These are phyloP conservation scores for Mythimna ferrago DNA, from an alignment of 2,888 invertebrate species.

Conservation along the genomic window DNA sequence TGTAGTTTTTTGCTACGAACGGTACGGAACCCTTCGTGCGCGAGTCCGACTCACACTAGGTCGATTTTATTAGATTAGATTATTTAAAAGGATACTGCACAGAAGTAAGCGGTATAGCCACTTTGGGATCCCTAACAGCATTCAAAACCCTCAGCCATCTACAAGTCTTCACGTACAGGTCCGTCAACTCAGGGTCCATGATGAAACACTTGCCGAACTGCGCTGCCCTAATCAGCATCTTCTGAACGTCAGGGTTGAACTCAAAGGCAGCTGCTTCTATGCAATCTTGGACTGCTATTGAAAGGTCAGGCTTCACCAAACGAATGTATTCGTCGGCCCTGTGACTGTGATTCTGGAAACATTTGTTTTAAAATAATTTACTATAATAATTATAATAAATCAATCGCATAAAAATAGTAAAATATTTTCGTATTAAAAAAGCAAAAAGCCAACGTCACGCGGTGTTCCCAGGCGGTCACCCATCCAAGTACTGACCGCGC, in stretches of 20 bases:
- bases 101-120: slow-evolving; percentile 97
- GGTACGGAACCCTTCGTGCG: too few species aligned
- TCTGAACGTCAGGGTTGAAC: slow-evolving; percentile 96
- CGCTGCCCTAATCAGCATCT: slow-evolving; percentile 97
- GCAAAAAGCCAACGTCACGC: slow-evolving; percentile 74
- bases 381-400: not conserved
- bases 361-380: not conserved
- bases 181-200: slow-evolving; percentile 92
- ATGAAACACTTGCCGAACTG: slow-evolving; percentile 99
- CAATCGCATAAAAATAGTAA: not conserved
- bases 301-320: slow-evolving; percentile 95
- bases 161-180: slow-evolving; percentile 96
- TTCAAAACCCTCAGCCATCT: slow-evolving; percentile 97
- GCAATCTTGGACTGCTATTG: slow-evolving; percentile 96
- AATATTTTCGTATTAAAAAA: not conserved
- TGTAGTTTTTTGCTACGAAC: too few species aligned
- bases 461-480: slow-evolving; percentile 83
- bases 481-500: slow-evolving; percentile 84
- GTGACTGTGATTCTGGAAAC: slow-evolving; percentile 94
- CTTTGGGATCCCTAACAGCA: slow-evolving; percentile 95
- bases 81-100: slow-evolving; percentile 97
- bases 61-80: too few species aligned
- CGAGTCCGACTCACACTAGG: too few species aligned
- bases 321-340: slow-evolving; percentile 98
- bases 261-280: slow-evolving; percentile 98